Base-by-base conservation (phyloP, 2,113 vertebrate species). In the Platichthys stellatus region DNA sequence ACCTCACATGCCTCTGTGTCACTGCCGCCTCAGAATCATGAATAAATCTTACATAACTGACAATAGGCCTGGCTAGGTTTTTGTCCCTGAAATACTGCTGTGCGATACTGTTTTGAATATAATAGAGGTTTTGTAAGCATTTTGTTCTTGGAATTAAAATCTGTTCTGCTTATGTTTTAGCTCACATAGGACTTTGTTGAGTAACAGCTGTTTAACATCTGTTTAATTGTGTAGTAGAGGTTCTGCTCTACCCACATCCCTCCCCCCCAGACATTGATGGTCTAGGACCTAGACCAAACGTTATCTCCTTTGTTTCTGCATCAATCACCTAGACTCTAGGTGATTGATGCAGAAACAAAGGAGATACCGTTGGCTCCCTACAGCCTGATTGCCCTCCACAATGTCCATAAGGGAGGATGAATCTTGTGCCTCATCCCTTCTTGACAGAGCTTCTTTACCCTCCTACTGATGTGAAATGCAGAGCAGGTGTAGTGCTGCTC, bases 391-490 rank as follows among this genome's bases (percentile, higher is more conserved):
- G n/a, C 24, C 59, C 38, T 59, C 17, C 17, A 68, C 17, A 17
- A 26, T 63, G 58, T 60, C 74, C 69, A 5, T 61, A 31, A 56
- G 53, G 21, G 47, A 47, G 67, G 26, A 12, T 20, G 18, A 62
- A 6, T 28, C 31, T 69, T 71, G 24, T 69, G 71, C 53, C 57
- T 74, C 70, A 65, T 63, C 28, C 40, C 54, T 51, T 54, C 51
- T 63, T 54, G 28, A 12, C 28, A 20, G 20, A 88, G 63, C 26
- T 49, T 78, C 43, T 72, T 69, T 61, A 31, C 24, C 64, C 49
- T 35, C 62, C 53, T 64, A 65, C 38, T 47, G 51, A 79, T 88
- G 69, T 64, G 76, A 66, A 56, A 61, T 63, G 69, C 66, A 70
- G 75, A 62, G 53, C 63, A 63, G 63, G 45, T 80, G 72, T 59